Evolutionary conservation across 2,113 vertebrate genomes (phyloP).

Genomic region (Nanger granti): DNA sequence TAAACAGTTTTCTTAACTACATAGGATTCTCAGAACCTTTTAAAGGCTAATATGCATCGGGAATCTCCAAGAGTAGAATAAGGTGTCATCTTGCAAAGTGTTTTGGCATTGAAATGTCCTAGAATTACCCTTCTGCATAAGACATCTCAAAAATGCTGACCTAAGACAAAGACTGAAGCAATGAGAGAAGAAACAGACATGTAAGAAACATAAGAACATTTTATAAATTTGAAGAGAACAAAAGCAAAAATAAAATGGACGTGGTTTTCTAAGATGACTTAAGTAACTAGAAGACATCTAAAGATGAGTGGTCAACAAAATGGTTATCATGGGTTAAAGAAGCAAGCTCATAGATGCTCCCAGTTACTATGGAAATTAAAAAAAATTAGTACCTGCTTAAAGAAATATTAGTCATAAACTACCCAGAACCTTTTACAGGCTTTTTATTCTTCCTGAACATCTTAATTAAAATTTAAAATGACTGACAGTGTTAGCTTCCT

Average conservation of each 20-base stretch:
- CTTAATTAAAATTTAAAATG: slow-evolving; percentile 68
- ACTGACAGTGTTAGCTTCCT: slow-evolving; percentile 46
- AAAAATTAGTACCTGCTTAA: slow-evolving; percentile 34
- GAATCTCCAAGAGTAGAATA: not conserved
- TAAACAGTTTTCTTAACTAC: not conserved
- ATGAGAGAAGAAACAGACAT: not conserved
- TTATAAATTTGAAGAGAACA: not conserved
- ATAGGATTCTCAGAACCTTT: not conserved
- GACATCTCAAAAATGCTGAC: not conserved
- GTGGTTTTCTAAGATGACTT: not conserved
- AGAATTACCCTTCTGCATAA: not conserved
- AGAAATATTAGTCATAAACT: slow-evolving; percentile 57
- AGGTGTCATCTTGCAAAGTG: not conserved
- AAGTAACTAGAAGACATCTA: not conserved
- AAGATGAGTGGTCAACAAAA: not conserved
- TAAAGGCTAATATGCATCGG: not conserved
- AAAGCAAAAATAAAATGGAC: not conserved
- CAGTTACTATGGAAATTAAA: slow-evolving; percentile 15
- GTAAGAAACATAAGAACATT: not conserved
- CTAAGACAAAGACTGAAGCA: not conserved
- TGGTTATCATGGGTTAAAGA: not conserved
- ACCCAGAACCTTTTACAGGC: slow-evolving; percentile 38
- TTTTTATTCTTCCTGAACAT: slow-evolving; percentile 46
- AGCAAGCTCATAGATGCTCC: not conserved
- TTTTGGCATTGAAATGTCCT: not conserved